These are phyloP conservation scores for Andricus curvator DNA, from an alignment of 2,888 invertebrate genomes.

Conservation along the genomic window DNA sequence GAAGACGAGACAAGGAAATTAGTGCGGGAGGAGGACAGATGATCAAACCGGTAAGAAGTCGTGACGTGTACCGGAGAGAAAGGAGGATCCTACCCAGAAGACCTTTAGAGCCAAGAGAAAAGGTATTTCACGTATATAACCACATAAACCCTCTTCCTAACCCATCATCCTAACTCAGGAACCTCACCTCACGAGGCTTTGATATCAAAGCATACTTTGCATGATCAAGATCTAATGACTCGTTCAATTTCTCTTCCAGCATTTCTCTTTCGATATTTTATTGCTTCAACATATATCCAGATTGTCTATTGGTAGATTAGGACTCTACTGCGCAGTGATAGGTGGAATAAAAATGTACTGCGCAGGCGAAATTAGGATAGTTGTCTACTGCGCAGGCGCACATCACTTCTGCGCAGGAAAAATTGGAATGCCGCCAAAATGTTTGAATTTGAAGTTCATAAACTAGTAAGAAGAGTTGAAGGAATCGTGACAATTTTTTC, in stretches of 20 bases:
- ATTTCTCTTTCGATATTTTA: conserved; percentile 29
- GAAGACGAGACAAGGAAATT: conserved; percentile 48
- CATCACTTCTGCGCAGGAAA: neutral
- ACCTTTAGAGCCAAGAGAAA: conserved; percentile 67
- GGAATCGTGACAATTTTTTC: too few species aligned
- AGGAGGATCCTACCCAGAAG: conserved; percentile 71
- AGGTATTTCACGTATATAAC: conserved; percentile 53
- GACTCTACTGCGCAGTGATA: too few species aligned
- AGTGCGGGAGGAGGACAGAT: conserved; percentile 44
- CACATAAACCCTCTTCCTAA: conserved; percentile 50
- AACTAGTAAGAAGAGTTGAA: fast-evolving
- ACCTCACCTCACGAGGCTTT: conserved; percentile 33
- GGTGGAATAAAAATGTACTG: neutral
- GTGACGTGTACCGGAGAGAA: conserved; percentile 70
- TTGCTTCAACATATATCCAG: neutral
- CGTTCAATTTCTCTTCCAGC: conserved; percentile 35
- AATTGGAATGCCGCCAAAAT: neutral
- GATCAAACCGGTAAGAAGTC: conserved; percentile 60
- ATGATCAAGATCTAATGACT: conserved; percentile 36
- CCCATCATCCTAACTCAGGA: conserved; percentile 53
- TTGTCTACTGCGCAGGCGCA: neutral
- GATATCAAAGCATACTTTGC: conserved; percentile 36
- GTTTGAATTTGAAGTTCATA: too few species aligned
- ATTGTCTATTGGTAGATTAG: conserved; percentile 32
- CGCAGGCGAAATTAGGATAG: neutral